A percentile compares a stretch with the other conserved stretches of the same genome.
Conservation (phyloP, 2,888 invertebrate species). For the Conchocele bisecta region DNA sequence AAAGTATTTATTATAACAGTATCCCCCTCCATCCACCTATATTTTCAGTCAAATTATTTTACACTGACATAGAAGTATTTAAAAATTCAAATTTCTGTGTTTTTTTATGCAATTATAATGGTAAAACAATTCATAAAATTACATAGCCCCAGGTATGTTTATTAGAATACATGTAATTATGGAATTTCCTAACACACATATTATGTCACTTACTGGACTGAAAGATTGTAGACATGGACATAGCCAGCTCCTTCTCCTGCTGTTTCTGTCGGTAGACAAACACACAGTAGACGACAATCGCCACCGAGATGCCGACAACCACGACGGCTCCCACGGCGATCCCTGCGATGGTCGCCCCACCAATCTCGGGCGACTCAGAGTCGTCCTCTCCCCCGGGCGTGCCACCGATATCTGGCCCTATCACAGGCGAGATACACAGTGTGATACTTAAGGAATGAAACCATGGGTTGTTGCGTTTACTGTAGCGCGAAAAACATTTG, state of each 20-base stretch:
- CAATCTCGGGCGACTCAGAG: background rate
- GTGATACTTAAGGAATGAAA: too few relatives aligned
- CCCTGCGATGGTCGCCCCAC: constrained; percentile 33
- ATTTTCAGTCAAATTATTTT: too few relatives aligned
- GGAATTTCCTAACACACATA: too few relatives aligned
- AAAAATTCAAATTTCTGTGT: too few relatives aligned
- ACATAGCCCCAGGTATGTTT: background rate
- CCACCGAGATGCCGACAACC: constrained; percentile 24
- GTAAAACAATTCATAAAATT: background rate
- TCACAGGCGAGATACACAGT: background rate
- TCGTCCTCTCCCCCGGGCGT: background rate
- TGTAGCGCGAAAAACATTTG: too few relatives aligned
- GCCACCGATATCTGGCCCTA: constrained; percentile 51
- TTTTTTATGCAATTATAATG: too few relatives aligned
- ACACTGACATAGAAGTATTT: too few relatives aligned
- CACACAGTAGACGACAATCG: constrained; percentile 36
- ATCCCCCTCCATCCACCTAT: too few relatives aligned
- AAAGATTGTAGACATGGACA: constrained; percentile 40
- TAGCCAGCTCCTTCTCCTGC: constrained; percentile 42
- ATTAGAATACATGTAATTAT: too few relatives aligned
- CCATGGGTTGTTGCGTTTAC: too few relatives aligned
- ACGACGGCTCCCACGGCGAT: constrained; percentile 35
- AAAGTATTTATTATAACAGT: too few relatives aligned
- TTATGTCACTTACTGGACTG: constrained; percentile 22
- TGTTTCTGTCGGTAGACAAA: constrained; percentile 37